A percentile compares a stretch with the other conserved stretches of the same genome.
These are phyloP conservation scores for Cabera pusaria DNA, from an alignment of 2,888 invertebrate species.

Conservation along the genomic window DNA sequence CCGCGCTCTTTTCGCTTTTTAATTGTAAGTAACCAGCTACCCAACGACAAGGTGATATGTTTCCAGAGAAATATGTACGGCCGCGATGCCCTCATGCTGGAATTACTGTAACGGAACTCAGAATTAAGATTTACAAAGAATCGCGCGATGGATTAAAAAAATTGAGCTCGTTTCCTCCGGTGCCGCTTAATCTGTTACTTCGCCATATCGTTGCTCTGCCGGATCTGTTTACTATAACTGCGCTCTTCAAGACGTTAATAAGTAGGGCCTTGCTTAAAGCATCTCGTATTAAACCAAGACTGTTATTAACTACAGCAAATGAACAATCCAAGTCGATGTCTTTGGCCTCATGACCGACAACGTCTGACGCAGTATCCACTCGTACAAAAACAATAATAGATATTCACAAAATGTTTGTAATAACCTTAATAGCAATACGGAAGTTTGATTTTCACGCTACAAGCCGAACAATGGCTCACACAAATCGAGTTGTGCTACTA, in stretches of 20 bases:
- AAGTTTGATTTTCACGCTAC: slow-evolving; percentile 66
- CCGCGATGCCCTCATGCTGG: slow-evolving; percentile 57
- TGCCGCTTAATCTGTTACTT: slow-evolving; percentile 40
- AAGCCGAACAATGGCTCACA: slow-evolving; percentile 54
- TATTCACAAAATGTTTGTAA: slow-evolving; percentile 53
- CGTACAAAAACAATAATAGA: slow-evolving; percentile 46
- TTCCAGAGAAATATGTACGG: slow-evolving; percentile 66
- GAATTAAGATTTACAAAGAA: slow-evolving; percentile 70
- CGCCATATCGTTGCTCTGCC: slow-evolving; percentile 1
- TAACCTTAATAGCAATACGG: slow-evolving; percentile 55
- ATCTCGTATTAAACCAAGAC: too few relatives aligned
- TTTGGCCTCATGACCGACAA: slow-evolving; percentile 30
- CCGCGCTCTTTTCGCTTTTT: slow-evolving; percentile 80
- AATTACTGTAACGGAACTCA: slow-evolving; percentile 73
- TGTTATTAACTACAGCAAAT: too few relatives aligned
- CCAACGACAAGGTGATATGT: slow-evolving; percentile 76
- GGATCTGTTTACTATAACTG: background rate
- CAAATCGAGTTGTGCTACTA: slow-evolving; percentile 38
- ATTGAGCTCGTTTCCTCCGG: slow-evolving; percentile 40
- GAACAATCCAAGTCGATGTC: slow-evolving; percentile 6
- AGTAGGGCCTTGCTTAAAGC: too few relatives aligned
- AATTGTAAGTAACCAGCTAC: slow-evolving; percentile 77
- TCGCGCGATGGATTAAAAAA: slow-evolving; percentile 55
- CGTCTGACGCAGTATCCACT: slow-evolving; percentile 15
- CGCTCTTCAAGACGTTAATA: background rate